Conservation (phyloP, 1,140 invertebrate species). For the Cydia strobilella region DNA sequence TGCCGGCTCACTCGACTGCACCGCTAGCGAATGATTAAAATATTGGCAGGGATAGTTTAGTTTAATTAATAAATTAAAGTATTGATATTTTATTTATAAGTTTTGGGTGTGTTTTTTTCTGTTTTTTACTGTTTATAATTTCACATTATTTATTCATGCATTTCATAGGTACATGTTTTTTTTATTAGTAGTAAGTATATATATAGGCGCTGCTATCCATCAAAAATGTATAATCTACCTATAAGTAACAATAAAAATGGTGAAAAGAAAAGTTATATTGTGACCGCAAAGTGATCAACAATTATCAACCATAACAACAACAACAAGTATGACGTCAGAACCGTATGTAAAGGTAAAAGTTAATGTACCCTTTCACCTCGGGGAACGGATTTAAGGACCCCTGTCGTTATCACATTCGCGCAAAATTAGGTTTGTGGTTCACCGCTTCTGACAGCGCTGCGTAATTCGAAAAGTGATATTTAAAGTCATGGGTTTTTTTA, state of each 20-base stretch:
- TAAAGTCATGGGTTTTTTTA: neutral
- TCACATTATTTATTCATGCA: neutral
- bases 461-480: neutral
- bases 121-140: neutral
- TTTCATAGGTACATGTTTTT: no score
- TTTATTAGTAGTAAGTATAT: no score
- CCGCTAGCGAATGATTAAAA: conserved; percentile 1
- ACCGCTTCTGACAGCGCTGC: neutral
- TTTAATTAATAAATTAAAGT: no score
- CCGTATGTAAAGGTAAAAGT: neutral
- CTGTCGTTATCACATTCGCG: neutral
- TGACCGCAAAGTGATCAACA: no score
- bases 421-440: neutral
- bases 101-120: neutral
- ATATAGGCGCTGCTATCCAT: no score
- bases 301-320: no score
- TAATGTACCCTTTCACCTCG: neutral
- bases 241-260: no score
- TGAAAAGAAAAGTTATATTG: no score
- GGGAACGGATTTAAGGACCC: conserved; percentile 4
- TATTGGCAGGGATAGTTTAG: conserved; percentile 6
- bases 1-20: conserved; percentile 15
- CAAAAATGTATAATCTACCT: no score
- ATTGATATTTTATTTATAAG: neutral
- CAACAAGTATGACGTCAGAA: neutral